A percentile compares a stretch with the other conserved stretches of the same genome.
Conservation (phyloP, 1,140 invertebrate genomes). For the Frieseomelitta varia region DNA sequence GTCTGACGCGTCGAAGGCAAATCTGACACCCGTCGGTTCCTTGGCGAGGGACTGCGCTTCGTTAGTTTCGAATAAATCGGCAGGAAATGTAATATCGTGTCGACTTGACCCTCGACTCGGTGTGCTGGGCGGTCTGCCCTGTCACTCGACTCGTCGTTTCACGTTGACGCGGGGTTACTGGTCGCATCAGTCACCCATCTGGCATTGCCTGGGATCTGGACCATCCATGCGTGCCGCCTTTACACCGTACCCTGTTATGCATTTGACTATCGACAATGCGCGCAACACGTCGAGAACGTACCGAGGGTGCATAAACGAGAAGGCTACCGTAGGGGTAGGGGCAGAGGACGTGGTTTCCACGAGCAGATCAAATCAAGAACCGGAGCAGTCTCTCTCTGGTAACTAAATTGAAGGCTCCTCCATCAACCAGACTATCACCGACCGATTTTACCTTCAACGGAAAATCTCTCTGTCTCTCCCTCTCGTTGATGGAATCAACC, state of each 20-base stretch:
- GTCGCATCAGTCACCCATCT: slow-evolving; percentile 82
- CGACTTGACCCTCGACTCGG: slow-evolving; percentile 51
- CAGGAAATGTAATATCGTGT: slow-evolving; percentile 62
- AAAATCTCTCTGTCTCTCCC: not conserved
- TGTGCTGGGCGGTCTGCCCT: slow-evolving; percentile 38
- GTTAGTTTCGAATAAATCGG: slow-evolving; percentile 63
- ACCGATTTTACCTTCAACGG: not conserved
- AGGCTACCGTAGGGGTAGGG: slow-evolving; percentile 38
- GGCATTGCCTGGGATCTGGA: slow-evolving; percentile 77
- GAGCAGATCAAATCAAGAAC: not conserved
- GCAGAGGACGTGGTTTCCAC: slow-evolving; percentile 56
- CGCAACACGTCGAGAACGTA: slow-evolving; percentile 78
- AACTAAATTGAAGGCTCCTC: not conserved
- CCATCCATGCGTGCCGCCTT: slow-evolving; percentile 78
- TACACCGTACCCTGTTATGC: slow-evolving; percentile 75
- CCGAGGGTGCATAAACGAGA: slow-evolving; percentile 70
- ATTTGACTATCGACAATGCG: slow-evolving; percentile 81
- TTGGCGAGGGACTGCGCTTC: slow-evolving; percentile 3
- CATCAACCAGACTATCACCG: not conserved
- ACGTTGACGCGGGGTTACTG: slow-evolving; percentile 70
- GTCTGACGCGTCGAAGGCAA: slow-evolving; percentile 17
- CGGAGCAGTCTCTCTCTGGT: slow-evolving; percentile 49
- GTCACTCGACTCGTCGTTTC: slow-evolving; percentile 63
- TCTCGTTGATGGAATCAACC: not conserved
- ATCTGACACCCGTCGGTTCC: slow-evolving; percentile 8